Conservation (phyloP, 2,797 vertebrate species). For the Acanthornis magna region DNA sequence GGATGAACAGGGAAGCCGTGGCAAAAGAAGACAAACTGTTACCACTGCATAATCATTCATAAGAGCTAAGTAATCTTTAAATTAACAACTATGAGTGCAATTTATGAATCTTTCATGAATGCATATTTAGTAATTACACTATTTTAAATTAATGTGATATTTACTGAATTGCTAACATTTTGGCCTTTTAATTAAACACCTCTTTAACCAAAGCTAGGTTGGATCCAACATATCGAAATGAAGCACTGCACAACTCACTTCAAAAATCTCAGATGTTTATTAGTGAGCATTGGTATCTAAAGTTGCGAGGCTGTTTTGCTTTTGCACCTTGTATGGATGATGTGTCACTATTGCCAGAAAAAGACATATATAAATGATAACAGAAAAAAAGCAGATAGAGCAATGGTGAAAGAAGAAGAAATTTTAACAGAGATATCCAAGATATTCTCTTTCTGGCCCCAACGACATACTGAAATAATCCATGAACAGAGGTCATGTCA, state of each 20-base stretch:
- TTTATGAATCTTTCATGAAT: conserved; percentile 38
- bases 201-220: conserved; percentile 45
- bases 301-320: not conserved
- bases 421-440: not conserved
- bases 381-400: not conserved
- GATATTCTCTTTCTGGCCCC: not conserved
- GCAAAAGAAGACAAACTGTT: not conserved
- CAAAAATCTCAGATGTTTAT: not conserved
- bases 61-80: conserved; percentile 38
- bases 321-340: not conserved
- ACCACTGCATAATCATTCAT: conserved; percentile 2
- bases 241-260: not conserved
- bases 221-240: not conserved
- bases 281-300: not conserved
- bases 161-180: conserved; percentile 52
- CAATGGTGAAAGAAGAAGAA: not conserved
- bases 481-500: not conserved
- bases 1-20: not conserved
- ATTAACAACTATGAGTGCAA: conserved; percentile 24
- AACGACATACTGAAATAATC: not conserved
- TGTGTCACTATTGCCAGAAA: not conserved
- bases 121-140: conserved; percentile 23
- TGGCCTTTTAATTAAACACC: conserved; percentile 51
- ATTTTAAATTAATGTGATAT: conserved; percentile 51
- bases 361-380: not conserved